Evolutionary conservation across 2,797 vertebrate genomes (phyloP).

Genomic region (Aythya fuligula): DNA sequence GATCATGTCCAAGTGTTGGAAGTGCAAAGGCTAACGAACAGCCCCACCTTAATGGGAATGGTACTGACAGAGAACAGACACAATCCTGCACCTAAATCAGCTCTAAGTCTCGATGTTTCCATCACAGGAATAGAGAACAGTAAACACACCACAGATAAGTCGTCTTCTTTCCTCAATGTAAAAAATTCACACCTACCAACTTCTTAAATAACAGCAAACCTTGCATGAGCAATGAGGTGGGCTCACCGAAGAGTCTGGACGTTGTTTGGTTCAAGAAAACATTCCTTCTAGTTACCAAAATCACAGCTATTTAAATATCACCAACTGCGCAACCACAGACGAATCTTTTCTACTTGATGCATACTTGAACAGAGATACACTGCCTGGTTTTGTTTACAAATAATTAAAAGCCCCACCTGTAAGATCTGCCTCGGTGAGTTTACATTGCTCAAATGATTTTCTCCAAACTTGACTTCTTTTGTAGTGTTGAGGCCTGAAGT

Average conservation of each 20-base stretch:
- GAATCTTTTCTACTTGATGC: neutral
- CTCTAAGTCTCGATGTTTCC: neutral
- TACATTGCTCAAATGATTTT: constrained; percentile 5
- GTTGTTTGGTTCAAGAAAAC: neutral
- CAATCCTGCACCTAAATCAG: neutral
- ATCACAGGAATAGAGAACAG: neutral
- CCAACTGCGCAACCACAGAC: neutral
- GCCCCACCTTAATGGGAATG: neutral
- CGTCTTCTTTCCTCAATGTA: neutral
- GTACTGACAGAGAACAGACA: neutral
- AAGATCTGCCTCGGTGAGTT: constrained; percentile 3
- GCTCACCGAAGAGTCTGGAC: neutral
- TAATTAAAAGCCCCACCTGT: constrained; percentile 52
- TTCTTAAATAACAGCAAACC: neutral
- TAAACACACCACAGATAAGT: neutral
- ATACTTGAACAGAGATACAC: neutral
- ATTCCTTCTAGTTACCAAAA: neutral
- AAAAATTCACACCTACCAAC: neutral
- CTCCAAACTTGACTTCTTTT: constrained; percentile 37
- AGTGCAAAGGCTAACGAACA: neutral
- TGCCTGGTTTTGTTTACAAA: constrained; percentile 42
- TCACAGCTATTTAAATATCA: neutral
- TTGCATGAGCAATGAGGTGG: neutral
- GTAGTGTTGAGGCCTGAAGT: constrained; percentile 21
- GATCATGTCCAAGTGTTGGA: neutral